Conservation (phyloP, 1,140 invertebrate genomes). For the Magallana angulata region DNA sequence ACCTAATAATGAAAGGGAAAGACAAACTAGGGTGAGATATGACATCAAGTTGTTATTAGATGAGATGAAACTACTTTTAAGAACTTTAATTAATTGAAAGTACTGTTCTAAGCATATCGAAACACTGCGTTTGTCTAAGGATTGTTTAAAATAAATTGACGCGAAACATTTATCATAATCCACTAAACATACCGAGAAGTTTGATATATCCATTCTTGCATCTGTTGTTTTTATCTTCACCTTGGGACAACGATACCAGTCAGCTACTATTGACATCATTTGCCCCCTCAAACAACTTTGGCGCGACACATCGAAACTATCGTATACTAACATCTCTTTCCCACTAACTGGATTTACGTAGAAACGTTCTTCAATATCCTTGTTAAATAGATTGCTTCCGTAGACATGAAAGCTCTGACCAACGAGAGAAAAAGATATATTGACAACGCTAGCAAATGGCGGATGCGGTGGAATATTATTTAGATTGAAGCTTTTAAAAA, state of each 20-base stretch:
- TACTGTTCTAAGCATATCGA: neutral
- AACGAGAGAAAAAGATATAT: neutral
- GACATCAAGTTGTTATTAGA: neutral
- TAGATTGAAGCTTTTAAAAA: neutral
- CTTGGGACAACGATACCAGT: constrained; percentile 18
- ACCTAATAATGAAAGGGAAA: neutral
- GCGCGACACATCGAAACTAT: too few relatives aligned
- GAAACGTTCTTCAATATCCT: neutral
- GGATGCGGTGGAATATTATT: neutral
- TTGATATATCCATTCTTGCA: neutral
- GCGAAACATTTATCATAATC: neutral
- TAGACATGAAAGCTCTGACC: constrained; percentile 2
- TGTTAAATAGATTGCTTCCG: neutral
- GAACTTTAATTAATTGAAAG: neutral
- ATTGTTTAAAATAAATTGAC: neutral
- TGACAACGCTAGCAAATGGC: neutral
- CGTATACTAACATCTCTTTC: neutral
- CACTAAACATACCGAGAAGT: constrained; percentile 10
- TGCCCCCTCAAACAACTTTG: neutral
- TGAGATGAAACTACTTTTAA: neutral
- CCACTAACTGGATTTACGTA: neutral
- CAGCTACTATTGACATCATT: neutral
- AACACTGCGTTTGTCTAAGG: neutral
- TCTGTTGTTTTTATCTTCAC: neutral
- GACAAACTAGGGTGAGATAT: neutral